These are phyloP conservation scores for Cryptops parisi DNA, from an alignment of 2,888 invertebrate genomes.

Conservation along the genomic window DNA sequence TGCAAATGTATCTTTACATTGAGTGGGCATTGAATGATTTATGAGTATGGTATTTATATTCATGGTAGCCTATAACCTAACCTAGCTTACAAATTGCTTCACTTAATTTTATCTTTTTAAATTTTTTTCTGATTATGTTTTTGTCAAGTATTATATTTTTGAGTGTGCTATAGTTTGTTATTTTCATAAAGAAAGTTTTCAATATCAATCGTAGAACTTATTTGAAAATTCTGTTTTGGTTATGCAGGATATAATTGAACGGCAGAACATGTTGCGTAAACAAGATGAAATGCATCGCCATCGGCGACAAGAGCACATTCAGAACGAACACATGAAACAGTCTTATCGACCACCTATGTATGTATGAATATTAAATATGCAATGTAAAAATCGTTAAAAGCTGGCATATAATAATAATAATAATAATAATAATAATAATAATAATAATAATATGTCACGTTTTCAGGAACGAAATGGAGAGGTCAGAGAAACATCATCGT, in stretches of 20 bases:
- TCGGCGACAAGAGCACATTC: slow-evolving; percentile 25
- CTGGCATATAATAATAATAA: too few species aligned
- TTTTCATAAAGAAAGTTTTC: neutral
- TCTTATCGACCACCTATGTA: slow-evolving; percentile 19
- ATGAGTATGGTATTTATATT: too few species aligned
- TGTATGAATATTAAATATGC: too few species aligned
- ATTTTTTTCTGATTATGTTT: neutral
- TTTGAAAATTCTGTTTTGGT: slow-evolving; percentile 2
- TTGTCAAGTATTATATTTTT: neutral
- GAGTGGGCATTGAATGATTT: too few species aligned
- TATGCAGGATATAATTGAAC: slow-evolving; percentile 26
- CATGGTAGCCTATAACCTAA: too few species aligned
- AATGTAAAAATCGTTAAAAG: too few species aligned
- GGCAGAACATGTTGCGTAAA: slow-evolving; percentile 31
- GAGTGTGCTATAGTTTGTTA: neutral
- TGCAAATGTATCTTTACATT: too few species aligned
- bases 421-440: too few species aligned
- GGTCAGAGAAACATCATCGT: neutral
- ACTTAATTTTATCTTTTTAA: neutral
- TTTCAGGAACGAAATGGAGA: neutral
- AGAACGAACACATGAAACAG: slow-evolving; percentile 20
- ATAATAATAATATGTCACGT: neutral
- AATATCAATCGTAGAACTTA: neutral
- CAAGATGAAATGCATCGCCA: slow-evolving; percentile 35
- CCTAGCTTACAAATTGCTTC: neutral